Evolutionary conservation across 2,888 invertebrate species (phyloP), one percentile per base, ranked within the genome.

Genomic region (Mesorhabditis belari): DNA sequence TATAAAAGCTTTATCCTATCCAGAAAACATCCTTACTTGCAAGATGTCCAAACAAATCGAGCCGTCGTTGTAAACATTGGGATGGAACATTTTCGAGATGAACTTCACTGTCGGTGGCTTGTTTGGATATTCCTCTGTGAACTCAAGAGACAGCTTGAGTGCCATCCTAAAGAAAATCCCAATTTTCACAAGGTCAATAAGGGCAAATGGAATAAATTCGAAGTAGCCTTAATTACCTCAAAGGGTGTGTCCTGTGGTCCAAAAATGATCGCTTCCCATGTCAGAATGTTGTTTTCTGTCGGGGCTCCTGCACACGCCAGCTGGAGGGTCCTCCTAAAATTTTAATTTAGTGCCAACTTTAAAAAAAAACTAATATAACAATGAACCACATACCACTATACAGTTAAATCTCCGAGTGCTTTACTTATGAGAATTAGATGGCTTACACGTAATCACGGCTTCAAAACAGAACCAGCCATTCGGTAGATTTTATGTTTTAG

Each of bases 231-330:
- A 35, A 17, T n/a, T 35, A 35, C 98, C 85, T 98, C 98, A 85
- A 99, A 87, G 5, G 87, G 87, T 23, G 87, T 87, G 84, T 98
- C 98, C 85, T 76, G 78, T 4, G 79, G 79, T 2, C 79, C 98
- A 85, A 99, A 99, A 87, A 98, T 99, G 83, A 99, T 95, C 83
- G 98, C 98, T 87, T 99, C 96, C 98, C 98, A 99, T 84, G 96
- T 90, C 92, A 99, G 93, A 82, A 98, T 98, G 59, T 80, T 79
- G 58, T 80, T 95, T 85, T 99, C 98, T 78, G 95, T 96, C 62
- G 98, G 98, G 70, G 98, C 96, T 80, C 96, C 98, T 81, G 93
- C 1, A 94, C 66, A 99, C 95, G 82, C 98, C 98, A 69, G 96
- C 95, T 61, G 98, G 98, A 80, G 98, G 98, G 85, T 99, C 98